Evolutionary conservation across 1,140 invertebrate species (phyloP), one percentile per base, ranked within the genome.

Genomic region (Ptiloglossa arizonensis): DNA sequence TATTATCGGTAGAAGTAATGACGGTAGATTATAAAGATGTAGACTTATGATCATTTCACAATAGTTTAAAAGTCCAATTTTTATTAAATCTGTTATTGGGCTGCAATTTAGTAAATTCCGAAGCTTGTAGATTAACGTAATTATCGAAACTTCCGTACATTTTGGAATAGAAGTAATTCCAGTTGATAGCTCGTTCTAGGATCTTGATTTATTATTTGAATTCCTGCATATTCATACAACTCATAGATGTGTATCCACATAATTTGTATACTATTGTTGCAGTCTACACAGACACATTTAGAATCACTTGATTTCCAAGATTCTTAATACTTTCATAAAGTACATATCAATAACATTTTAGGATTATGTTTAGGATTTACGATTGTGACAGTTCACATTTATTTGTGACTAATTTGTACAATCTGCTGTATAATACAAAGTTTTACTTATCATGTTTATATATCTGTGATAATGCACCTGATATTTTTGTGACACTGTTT

Each of bases 81-180:
- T 62, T 70, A 71, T 63, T 46, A 24, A 17, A 70, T 63, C 15
- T 56, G 46, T 48, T 54, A 32, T 29, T 69, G 46, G 64, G 32
- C 56, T 69, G 73, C 32, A 69, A 76, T 3, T 59, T 71, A 60
- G 75, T 71, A 52, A 22, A 71, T 62, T 27, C 71, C 38, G 41
- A 56, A 32, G 75, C 75, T 77, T 77, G 67, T 77, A 77, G 75
- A 77, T 44, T 60, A 41, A 71, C 68, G 27, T 77, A 70, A 70
- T 27, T 60, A 44, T 54, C 24, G 35, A 70, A 50, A n/a, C 22
- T 77, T 22, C 22, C 29, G 27, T 62, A 77, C 3, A 52, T 50
- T 77, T 71, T 22, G 17, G 29, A 52, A 62, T 77, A 71, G 56
- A 63, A 44, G 38, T 71, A 77, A 57, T 11, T 46, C 22, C 17